Evolutionary conservation across 2,888 invertebrate genomes (phyloP), one percentile per base, ranked within the genome.

Genomic region (Drosophila limbata): DNA sequence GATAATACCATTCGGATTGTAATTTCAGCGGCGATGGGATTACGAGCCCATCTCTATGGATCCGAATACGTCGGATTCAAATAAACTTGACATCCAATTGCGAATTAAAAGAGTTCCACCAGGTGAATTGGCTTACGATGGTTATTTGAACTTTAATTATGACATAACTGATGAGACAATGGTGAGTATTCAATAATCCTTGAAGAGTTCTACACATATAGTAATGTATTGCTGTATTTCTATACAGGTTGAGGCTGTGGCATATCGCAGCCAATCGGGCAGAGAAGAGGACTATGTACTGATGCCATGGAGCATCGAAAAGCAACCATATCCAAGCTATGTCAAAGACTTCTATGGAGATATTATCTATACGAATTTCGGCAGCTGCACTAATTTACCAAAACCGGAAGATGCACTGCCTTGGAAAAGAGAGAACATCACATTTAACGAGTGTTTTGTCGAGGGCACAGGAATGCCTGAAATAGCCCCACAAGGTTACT

Each of bases 11-110:
- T 35, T 21, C 2, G 3, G 3, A 11, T 44, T 11, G 2, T 9
- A 21, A 40, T n/a, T 33, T 1, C 33, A 83, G 83, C 78, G 83
- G 10, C 57, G 42, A 0, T 83, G 85, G 86, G 77, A 79, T 2
- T 84, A 85, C 15, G 79, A 81, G 9, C 64, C 73, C 0, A 1
- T 84, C 0, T 70, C 66, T 1, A 2, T 85, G 0, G 31, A 35
- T 0, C 0, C 8, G 13, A 11, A 0, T 8, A 40, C 47, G 5
- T 6, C 56, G 4, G 60, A 77, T 19, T 33, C 47, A 1, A 19
- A 19, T 1, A 25, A 21, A 17, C 0, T 71, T 0, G 6, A 4
- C 0, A 11, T 53, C 4, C 1, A 19, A 0, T 31, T 42, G 0
- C 19, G 33, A 4, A 19, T 82, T 6, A 68, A 69, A 0, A 67